A percentile compares a stretch with the other conserved stretches of the same genome.
Conservation (phyloP, 1,140 invertebrate species). For the Zaprionus camerounensis region DNA sequence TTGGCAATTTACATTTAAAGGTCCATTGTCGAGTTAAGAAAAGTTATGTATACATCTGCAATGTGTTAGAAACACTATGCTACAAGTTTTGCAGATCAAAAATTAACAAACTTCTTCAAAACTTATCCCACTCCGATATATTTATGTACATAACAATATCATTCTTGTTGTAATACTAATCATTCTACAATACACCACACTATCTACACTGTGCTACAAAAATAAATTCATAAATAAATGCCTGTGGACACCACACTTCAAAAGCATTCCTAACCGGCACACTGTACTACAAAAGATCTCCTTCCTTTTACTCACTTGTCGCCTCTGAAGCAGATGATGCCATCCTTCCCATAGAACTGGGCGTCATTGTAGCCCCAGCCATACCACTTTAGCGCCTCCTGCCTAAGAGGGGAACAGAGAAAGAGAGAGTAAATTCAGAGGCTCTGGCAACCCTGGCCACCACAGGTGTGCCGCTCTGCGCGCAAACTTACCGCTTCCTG, state of each 20-base stretch:
- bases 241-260: neutral
- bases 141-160: too few species aligned
- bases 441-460: slow-evolving; percentile 4
- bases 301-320: slow-evolving; percentile 52
- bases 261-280: neutral
- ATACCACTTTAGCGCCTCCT: slow-evolving; percentile 97
- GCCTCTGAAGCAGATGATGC: slow-evolving; percentile 88
- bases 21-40: too few species aligned
- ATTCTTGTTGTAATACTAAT: neutral
- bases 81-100: neutral
- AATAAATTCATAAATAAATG: neutral
- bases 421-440: neutral
- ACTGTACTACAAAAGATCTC: neutral
- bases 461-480: slow-evolving; percentile 8
- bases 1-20: neutral
- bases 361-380: slow-evolving; percentile 99
- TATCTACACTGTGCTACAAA: neutral
- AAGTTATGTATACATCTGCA: too few species aligned
- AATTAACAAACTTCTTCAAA: neutral
- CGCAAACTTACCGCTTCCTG: slow-evolving; percentile 67
- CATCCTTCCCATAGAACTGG: slow-evolving; percentile 89
- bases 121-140: neutral
- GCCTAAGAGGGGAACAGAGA: slow-evolving; percentile 85
- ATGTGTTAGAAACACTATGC: neutral
- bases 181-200: too few species aligned